Evolutionary conservation across 2,888 invertebrate species (phyloP).

Genomic region (Plagodis dolabraria): DNA sequence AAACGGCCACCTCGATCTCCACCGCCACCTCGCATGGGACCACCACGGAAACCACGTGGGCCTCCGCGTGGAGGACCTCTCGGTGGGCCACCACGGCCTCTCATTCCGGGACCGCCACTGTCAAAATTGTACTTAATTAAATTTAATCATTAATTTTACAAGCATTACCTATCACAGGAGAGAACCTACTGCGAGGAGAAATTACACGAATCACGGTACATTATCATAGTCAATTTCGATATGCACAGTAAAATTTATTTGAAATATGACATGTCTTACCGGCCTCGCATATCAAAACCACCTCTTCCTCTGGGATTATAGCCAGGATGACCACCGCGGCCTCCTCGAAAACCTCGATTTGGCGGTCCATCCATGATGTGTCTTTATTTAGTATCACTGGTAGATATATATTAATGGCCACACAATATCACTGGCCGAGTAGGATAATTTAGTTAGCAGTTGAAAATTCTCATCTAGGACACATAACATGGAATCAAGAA

Average conservation of each 20-base stretch:
- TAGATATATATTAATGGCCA: no score
- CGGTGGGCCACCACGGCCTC: constrained; percentile 70
- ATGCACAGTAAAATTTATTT: no score
- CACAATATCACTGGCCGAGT: no score
- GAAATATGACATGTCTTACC: constrained; percentile 53
- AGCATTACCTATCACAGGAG: no score
- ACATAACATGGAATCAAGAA: no score
- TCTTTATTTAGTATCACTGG: no score
- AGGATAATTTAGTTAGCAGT: no score
- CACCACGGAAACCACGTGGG: constrained; percentile 74
- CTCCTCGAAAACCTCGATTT: constrained; percentile 72
- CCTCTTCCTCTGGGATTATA: constrained; percentile 62
- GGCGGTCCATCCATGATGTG: constrained; percentile 65
- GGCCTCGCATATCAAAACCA: constrained; percentile 78
- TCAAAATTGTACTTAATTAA: background rate
- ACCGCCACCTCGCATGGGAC: constrained; percentile 75
- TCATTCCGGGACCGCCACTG: constrained; percentile 73
- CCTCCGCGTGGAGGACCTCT: constrained; percentile 69
- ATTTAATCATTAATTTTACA: no score
- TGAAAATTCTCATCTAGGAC: no score
- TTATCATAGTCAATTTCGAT: no score
- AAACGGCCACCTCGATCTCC: constrained; percentile 76
- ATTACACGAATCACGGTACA: no score
- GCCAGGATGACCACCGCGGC: constrained; percentile 75
- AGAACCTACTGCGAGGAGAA: no score